Evolutionary conservation across 1,140 invertebrate species (phyloP), one percentile per base, ranked within the genome.

Genomic region (Drosophila prosaltans): DNA sequence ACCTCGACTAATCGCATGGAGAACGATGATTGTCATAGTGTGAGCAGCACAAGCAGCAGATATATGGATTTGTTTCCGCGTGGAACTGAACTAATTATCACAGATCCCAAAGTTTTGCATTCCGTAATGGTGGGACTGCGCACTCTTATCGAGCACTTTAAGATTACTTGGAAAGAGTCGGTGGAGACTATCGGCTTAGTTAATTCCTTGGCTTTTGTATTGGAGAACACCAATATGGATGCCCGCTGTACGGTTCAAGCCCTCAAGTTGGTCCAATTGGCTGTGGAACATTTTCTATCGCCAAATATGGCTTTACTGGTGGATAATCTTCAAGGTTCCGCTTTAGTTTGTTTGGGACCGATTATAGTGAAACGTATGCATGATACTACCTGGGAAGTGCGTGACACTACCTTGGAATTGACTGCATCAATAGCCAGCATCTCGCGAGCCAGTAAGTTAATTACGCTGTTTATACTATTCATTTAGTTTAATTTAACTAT

Each of bases 311-410:
- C 95, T 1, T 78, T 97, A 11, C 91, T 97, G 0, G 92, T 96
- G 16, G 95, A 96, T 72, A 94, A 94, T 21, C 84, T 94, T 6
- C 92, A 94, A 11, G 95, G 95, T 10, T 94, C 94, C 1, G 92
- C 94, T 0, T 94, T 96, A 80, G 93, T 94, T 67, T 93, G 94
- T 43, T 91, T 97, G 1, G 95, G 95, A 0, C 92, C 94, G 45
- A 94, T 95, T 0, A 93, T 97, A 0, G 94, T 94, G 5, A 94
- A 94, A 88, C 95, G 95, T 80, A 93, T 96, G 80, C 94, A 95
- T 54, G 95, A 96, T 82, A 84, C 93, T 8, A 93, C 94, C 41
- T 97, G 96, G 96, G 96, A 96, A 90, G 94, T 97, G 7, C 93
- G 95, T 51, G 96, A 97, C 74, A 95, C 94, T 3, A 95, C 95